Base-by-base conservation (phyloP, 2,113 vertebrate species). In the Otus sunia region DNA sequence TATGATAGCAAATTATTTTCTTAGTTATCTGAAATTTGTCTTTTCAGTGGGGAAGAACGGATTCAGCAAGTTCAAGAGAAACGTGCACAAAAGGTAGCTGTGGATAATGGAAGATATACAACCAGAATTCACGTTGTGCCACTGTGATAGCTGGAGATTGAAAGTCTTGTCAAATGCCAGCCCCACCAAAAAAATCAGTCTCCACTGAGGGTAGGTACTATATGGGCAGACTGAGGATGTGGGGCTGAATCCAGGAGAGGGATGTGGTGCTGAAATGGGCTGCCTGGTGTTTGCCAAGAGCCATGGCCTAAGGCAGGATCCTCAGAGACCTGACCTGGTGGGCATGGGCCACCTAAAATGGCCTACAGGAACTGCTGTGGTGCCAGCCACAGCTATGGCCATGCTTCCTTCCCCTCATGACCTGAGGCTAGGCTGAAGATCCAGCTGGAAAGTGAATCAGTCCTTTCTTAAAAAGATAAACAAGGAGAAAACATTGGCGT, bases 301-400 rank as follows among this genome's bases (percentile, higher is more conserved):
- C 34, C 64, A 17, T 15, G 27, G n/a, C 32, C 32, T 72, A n/a
- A 50, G n/a, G 37, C 27, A 37, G 32, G 32, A n/a, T 62, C 52
- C 63, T 67, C 1, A 1, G 58, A 56, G 17, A n/a, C 45, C 47
- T n/a, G 20, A 25, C 6, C 39, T 60, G 20, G 16, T 59, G 56
- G 60, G 45, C 8, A 7, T 12, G 5, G n/a, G 45, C 13, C 45
- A 15, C 26, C 30, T 43, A 41, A 47, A 15, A 32, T n/a, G 39
- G 27, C 8, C 58, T 49, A 15, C 23, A 45, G 21, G 23, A 77
- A 62, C 56, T 43, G 6, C 23, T 30, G 64, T 49, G 27, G 16
- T 66, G 69, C 10, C 0, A 0, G 60, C 55, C 73, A 49, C 32
- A 69, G 41, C 62, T 56, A 45, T 0, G 1, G 34, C 8, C 15